Conservation (phyloP, 2,888 invertebrate species). For the Amaurobius ferox region DNA sequence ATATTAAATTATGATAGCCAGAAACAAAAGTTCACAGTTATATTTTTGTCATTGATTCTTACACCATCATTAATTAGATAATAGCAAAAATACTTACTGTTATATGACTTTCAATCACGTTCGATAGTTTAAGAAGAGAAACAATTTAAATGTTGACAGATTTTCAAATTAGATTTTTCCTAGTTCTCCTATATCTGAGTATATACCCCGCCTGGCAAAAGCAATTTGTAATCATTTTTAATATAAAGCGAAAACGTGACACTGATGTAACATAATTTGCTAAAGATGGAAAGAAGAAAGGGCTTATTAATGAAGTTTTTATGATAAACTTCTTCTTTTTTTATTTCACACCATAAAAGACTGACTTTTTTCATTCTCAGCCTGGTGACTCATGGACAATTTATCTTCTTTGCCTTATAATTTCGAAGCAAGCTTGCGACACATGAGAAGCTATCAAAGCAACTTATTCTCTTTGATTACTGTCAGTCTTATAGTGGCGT, state of each 20-base stretch:
- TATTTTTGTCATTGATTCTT: too few species aligned
- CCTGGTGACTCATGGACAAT: not conserved
- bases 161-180: slow-evolving; percentile 37
- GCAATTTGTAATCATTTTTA: slow-evolving; percentile 29
- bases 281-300: not conserved
- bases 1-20: too few species aligned
- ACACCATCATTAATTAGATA: too few species aligned
- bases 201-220: too few species aligned
- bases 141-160: slow-evolving; percentile 17
- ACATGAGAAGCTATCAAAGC: too few species aligned
- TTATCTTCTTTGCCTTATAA: not conserved
- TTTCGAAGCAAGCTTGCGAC: not conserved
- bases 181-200: not conserved
- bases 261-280: slow-evolving; percentile 4
- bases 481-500: too few species aligned
- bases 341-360: not conserved
- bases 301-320: not conserved
- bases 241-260: slow-evolving; percentile 13
- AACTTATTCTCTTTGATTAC: too few species aligned
- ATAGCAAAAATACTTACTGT: too few species aligned
- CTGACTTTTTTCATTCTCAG: not conserved
- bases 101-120: too few species aligned
- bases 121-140: not conserved
- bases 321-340: not conserved
- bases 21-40: too few species aligned